Evolutionary conservation across 2,888 invertebrate species (phyloP), one percentile per base, ranked within the genome.

Genomic region (Gnatocerus cornutus): DNA sequence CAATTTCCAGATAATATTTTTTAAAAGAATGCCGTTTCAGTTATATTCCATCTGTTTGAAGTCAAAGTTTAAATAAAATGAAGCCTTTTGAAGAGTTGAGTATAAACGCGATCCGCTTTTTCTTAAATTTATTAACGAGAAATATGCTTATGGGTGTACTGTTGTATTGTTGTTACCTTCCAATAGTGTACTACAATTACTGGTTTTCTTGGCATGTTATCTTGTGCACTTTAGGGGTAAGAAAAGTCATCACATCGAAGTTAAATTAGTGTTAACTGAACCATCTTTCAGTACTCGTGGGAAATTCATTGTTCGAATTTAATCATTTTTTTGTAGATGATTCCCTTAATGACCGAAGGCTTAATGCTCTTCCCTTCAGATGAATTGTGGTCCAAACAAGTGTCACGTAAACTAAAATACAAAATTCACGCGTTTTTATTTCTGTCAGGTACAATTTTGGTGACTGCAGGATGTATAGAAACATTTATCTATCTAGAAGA

Each of bases 121-220:
- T 74, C 16, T 52, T 76, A 7, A 80, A 80, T 69, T 78, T 78
- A 69, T 52, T 72, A 7, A 71, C 72, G n/a, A 69, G 79, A 67
- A 75, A 75, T 70, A 52, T 69, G 4, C 69, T 79, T 29, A 76
- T 76, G 4, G 75, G 75, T 33, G 71, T 80, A 30, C 69, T 77
- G 6, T 71, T 79, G 7, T 81, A 77, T 66, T 65, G 68, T 5
- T 77, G 79, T 72, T 79, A 78, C 76, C 73, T 78, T 27, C 74
- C 77, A 0, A 74, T 80, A 9, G 65, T 70, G 39, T 70, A 79
- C 68, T 76, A 77, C 41, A 64, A 73, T 56, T 77, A 76, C 43
- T 81, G 80, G 80, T 81, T 81, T 55, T 77, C 82, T 1, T 82
- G 81, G 79, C 84, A 84, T 73, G 81, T 83, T 5, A 81, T 82